Evolutionary conservation across 2,797 vertebrate species (phyloP).

Genomic region (Malurus splendens): DNA sequence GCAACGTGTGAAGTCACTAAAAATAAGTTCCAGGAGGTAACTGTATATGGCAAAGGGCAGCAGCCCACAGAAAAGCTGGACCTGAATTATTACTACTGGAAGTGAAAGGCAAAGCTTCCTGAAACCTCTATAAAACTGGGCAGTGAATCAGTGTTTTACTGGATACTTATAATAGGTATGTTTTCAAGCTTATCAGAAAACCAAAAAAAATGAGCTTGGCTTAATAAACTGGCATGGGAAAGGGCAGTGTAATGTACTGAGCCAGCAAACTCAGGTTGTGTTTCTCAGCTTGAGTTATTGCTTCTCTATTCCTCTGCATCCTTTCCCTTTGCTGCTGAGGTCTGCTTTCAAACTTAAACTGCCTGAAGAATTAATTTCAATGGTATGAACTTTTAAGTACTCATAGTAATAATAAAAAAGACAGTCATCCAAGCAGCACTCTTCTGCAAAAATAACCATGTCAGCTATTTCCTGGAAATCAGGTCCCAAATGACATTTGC

Average conservation of each 20-base stretch:
- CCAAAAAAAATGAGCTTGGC: background rate
- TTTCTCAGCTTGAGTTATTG: background rate
- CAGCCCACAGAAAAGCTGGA: background rate
- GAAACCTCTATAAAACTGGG: background rate
- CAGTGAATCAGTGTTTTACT: background rate
- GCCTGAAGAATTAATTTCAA: background rate
- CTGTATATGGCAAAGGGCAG: slow-evolving; percentile 53
- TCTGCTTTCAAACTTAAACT: background rate
- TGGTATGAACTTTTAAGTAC: background rate
- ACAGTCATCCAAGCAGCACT: background rate
- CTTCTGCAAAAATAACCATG: background rate
- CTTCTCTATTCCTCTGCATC: background rate
- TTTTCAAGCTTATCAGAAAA: background rate
- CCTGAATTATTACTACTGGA: background rate
- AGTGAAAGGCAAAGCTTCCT: background rate
- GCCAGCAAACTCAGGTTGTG: background rate
- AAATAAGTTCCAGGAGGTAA: slow-evolving; percentile 67
- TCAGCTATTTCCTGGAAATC: background rate
- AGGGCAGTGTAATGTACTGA: background rate
- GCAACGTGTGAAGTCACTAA: slow-evolving; percentile 66
- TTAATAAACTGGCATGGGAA: background rate
- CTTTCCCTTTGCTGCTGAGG: background rate
- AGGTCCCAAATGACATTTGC: background rate
- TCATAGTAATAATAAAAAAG: background rate
- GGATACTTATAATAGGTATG: background rate